Percentiles rank a stretch among this genome's conserved stretches.
Conservation (phyloP, 2,113 vertebrate species). For the Danio rerio region GRCz12tu NC_133187.1:37879501-37880000, state of each 20-base stretch:
- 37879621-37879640: neutral
- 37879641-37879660: constrained; percentile 52
- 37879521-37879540: constrained; percentile 1
- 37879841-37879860: constrained; percentile 1
- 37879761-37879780: constrained; percentile 9
- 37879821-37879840: constrained; percentile 7
- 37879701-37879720: neutral
- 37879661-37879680: constrained; percentile 42
- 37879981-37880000: neutral
- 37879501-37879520: neutral
- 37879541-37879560: constrained; percentile 3
- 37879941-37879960: constrained; percentile 15
- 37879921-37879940: neutral
- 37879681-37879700: constrained; percentile 28
- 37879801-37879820: constrained; percentile 13
- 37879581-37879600: neutral
- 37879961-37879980: neutral
- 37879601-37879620: constrained; percentile 43
- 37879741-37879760: constrained; percentile 19
- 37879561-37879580: constrained; percentile 32
- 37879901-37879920: neutral
- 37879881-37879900: constrained; percentile 22
- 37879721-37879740: neutral
- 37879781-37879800: constrained; percentile 1
- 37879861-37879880: neutral